A percentile compares a stretch with the other conserved stretches of the same genome.
phyloP scores from a whole-genome alignment of 2,888 invertebrate genomes.

The Metellina segmentata region DNA sequence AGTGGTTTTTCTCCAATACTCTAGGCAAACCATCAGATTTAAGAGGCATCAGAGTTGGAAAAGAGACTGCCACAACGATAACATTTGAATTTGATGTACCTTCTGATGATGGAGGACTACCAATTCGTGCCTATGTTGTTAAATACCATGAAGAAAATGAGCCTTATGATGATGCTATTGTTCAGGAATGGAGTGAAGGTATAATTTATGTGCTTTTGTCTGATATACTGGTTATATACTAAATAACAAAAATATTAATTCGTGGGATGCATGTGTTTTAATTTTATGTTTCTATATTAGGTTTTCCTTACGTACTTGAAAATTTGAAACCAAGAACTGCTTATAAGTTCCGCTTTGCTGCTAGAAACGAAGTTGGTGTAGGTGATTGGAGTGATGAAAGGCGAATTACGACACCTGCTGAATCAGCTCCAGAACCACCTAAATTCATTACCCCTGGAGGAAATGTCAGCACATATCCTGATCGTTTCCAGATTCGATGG shows the following conservation, averaged over 20 bases:
- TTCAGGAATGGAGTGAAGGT: constrained; percentile 89
- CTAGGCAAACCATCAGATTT: constrained; percentile 85
- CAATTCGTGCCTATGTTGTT: constrained; percentile 87
- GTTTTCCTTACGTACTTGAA: constrained; percentile 90
- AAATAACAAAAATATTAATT: neutral
- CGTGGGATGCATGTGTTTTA: neutral
- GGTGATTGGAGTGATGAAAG: constrained; percentile 87
- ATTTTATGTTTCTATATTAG: constrained; percentile 80
- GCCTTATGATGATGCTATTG: constrained; percentile 87
- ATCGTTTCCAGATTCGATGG: constrained; percentile 87
- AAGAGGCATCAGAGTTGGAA: constrained; percentile 85
- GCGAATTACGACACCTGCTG: constrained; percentile 87
- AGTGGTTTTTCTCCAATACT: neutral
- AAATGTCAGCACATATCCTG: constrained; percentile 79
- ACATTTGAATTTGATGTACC: constrained; percentile 90
- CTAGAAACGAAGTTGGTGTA: constrained; percentile 90
- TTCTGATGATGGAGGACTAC: constrained; percentile 87
- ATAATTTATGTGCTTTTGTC: constrained; percentile 72
- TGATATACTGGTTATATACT: neutral
- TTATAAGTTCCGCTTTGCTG: constrained; percentile 92
- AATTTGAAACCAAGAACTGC: constrained; percentile 88
- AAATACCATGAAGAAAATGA: constrained; percentile 88
- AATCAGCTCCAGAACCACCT: constrained; percentile 89
- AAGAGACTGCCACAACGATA: constrained; percentile 88
- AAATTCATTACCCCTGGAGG: constrained; percentile 82